Conservation (phyloP, 2,113 vertebrate genomes). For the Micronycteris hirsuta region DNA sequence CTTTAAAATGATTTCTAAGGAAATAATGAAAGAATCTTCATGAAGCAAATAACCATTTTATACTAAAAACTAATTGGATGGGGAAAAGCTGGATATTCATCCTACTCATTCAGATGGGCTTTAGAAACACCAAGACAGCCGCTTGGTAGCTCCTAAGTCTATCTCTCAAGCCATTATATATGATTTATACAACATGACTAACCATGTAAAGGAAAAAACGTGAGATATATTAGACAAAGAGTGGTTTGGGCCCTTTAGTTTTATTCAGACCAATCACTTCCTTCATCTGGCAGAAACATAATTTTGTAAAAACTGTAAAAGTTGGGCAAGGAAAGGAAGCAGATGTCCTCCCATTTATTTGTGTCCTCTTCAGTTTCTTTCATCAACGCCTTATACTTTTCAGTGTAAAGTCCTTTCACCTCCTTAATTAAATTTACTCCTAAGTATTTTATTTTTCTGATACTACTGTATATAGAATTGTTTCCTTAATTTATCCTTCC, state of each 20-base stretch:
- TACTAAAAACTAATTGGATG: not conserved
- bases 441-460: not conserved
- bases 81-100: not conserved
- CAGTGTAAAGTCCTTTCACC: too few species aligned
- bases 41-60: not conserved
- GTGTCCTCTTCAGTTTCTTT: not conserved
- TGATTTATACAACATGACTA: not conserved
- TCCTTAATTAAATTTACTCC: not conserved
- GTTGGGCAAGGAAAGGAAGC: not conserved
- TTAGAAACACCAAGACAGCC: not conserved
- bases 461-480: not conserved
- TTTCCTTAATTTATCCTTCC: not conserved
- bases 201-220: not conserved
- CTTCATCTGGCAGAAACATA: not conserved
- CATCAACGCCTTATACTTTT: not conserved
- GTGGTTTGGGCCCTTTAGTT: not conserved
- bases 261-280: not conserved
- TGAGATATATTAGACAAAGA: not conserved
- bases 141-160: not conserved
- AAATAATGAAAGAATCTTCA: not conserved
- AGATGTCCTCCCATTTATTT: not conserved
- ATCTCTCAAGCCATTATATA: not conserved
- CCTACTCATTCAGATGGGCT: not conserved
- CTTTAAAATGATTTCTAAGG: not conserved
- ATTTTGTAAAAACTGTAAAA: not conserved